phyloP scores from a whole-genome alignment of 1,140 invertebrate genomes.

The Drosophila melanica region DNA sequence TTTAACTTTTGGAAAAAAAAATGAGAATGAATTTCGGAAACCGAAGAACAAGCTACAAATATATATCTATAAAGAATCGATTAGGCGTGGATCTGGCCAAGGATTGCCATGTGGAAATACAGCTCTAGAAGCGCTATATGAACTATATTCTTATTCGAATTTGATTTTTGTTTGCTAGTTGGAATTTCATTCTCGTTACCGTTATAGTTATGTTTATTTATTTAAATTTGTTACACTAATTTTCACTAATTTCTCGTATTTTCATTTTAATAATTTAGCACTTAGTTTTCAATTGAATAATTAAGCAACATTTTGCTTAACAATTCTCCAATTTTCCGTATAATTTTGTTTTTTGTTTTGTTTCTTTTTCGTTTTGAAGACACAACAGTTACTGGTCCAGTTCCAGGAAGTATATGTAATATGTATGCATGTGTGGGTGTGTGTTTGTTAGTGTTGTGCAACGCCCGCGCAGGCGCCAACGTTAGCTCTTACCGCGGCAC shows the following conservation, averaged over 20 bases:
- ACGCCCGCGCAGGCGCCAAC: conserved; percentile 12
- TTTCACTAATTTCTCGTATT: conserved; percentile 64
- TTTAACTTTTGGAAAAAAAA: conserved; percentile 25
- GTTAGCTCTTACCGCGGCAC: conserved; percentile 60
- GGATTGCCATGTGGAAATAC: not conserved
- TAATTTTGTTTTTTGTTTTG: conserved; percentile 57
- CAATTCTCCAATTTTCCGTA: conserved; percentile 34
- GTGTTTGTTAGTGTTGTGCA: conserved; percentile 17
- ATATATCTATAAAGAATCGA: not conserved
- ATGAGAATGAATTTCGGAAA: conserved; percentile 42
- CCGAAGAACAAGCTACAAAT: conserved; percentile 59
- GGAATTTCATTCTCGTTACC: conserved; percentile 65
- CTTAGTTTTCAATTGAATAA: conserved; percentile 68
- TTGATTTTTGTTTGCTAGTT: conserved; percentile 41
- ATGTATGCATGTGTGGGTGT: conserved; percentile 43
- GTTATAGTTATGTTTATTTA: conserved; percentile 41
- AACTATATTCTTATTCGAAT: conserved; percentile 10
- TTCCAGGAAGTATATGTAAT: conserved; percentile 81
- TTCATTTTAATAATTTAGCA: conserved; percentile 66
- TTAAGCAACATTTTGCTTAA: conserved; percentile 34
- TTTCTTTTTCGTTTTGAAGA: conserved; percentile 70
- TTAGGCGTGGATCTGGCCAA: not conserved
- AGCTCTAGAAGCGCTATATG: not conserved
- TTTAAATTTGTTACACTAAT: conserved; percentile 54
- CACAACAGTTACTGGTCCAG: conserved; percentile 84